Evolutionary conservation across 2,888 invertebrate genomes (phyloP).

Genomic region (Boloria euphrosyne): DNA sequence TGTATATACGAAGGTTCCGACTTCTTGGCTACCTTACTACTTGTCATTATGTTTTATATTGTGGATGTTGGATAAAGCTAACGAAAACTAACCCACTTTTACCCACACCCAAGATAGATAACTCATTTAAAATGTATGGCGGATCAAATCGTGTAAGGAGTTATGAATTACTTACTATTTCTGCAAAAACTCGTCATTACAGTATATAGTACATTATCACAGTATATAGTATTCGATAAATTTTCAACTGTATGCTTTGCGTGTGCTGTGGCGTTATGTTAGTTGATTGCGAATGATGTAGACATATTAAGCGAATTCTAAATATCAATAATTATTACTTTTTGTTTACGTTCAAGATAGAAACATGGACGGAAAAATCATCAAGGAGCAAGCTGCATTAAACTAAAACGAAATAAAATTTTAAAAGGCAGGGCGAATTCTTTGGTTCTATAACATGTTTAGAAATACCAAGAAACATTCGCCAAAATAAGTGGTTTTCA

Average conservation of each 20-base stretch:
- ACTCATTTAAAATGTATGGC: conserved; percentile 25
- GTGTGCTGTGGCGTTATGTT: conserved; percentile 39
- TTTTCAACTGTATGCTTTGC: conserved; percentile 34
- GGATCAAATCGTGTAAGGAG: conserved; percentile 16
- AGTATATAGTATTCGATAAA: background rate
- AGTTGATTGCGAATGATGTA: conserved; percentile 35
- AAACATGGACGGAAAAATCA: conserved; percentile 26
- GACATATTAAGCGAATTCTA: conserved; percentile 35
- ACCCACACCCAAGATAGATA: conserved; percentile 16
- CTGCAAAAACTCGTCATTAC: conserved; percentile 2
- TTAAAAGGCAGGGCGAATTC: conserved; percentile 34
- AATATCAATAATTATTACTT: conserved; percentile 27
- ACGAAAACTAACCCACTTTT: background rate
- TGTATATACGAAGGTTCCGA: conserved; percentile 30
- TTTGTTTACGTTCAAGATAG: conserved; percentile 31
- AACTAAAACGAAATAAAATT: conserved; percentile 32
- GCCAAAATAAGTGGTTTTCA: too few species aligned
- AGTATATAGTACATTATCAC: too few species aligned
- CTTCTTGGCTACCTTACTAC: conserved; percentile 3
- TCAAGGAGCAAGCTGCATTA: conserved; percentile 31
- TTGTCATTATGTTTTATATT: conserved; percentile 11
- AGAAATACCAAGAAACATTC: background rate
- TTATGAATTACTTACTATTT: conserved; percentile 5
- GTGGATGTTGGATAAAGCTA: conserved; percentile 2
- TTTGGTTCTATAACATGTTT: background rate